Evolutionary conservation across 2,113 vertebrate genomes (phyloP), one percentile per base, ranked within the genome.

Genomic region (Abramis brama): DNA sequence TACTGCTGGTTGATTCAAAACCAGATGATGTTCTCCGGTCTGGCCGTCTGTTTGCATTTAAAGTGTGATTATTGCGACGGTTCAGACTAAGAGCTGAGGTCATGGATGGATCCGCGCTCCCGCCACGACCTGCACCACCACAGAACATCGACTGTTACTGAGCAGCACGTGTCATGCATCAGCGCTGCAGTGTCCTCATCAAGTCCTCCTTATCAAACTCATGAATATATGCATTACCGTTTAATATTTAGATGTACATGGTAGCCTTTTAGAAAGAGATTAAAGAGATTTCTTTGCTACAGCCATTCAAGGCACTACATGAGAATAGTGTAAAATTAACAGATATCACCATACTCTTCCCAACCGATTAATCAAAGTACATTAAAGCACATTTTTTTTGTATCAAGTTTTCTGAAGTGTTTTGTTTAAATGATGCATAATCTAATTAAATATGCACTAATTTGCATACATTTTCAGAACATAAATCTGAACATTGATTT

Each of bases 31-130:
- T 57, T 39, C 84, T 87, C 39, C 83, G 82, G 88, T 59, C 43
- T 27, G 79, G 64, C 79, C 66, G 13, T 59, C 86, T 55, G 62
- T 86, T 70, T 36, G 89, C 84, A 78, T 89, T 86, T 47, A 84
- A 90, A 87, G 82, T 86, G 81, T 79, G 79, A 89, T 88, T 85
- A 91, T 80, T 25, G 82, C 76, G 19, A 80, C 83, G 81, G 87
- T 79, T 71, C 79, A 76, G 79, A 79, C 74, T 90, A 89, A 91
- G 83, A 86, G 88, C 66, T 75, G 80, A 79, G 84, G 80, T 86
- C 88, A 85, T 82, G 60, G 82, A 60, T 78, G 68, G 81, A 70
- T 75, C n/a, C 55, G 57, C 73, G 19, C 73, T 84, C 71, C 84
- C 76, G 30, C 66, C 39, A 50, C 27, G 55, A 86, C 10, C 71